These are phyloP conservation scores for Drosophila arizonae DNA, from an alignment of 1,140 invertebrate species.

Conservation along the genomic window DNA sequence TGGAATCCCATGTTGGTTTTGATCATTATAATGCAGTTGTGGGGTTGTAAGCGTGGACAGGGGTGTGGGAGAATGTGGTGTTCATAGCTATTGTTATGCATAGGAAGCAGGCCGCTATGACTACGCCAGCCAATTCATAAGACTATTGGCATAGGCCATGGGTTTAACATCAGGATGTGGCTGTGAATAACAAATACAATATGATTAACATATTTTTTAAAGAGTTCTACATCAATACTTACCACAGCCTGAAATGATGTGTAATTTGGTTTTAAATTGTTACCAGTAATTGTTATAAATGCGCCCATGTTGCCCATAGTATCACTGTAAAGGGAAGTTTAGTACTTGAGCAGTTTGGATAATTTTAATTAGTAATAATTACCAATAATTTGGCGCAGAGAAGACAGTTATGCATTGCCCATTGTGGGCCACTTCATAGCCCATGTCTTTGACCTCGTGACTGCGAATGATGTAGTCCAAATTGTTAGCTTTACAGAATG, in stretches of 20 bases:
- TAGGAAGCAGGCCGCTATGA: constrained; percentile 47
- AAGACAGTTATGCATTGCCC: constrained; percentile 98
- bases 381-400: constrained; percentile 99
- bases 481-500: constrained; percentile 93
- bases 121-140: constrained; percentile 83
- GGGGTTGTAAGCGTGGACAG: constrained; percentile 61
- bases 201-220: not conserved
- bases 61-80: constrained; percentile 42
- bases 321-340: constrained; percentile 89
- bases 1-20: constrained; percentile 30
- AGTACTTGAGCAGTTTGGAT: too few species aligned
- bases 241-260: constrained; percentile 95
- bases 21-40: constrained; percentile 50
- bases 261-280: constrained; percentile 94
- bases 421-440: constrained; percentile 97
- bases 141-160: constrained; percentile 95
- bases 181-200: constrained; percentile 84
- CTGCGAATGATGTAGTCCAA: constrained; percentile 97
- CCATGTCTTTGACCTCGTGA: constrained; percentile 98
- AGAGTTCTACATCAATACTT: constrained; percentile 31
- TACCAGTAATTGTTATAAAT: constrained; percentile 97
- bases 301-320: constrained; percentile 99
- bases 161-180: constrained; percentile 98
- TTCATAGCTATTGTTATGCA: constrained; percentile 70
- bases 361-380: constrained; percentile 52